Base-by-base conservation (phyloP, 1,140 invertebrate genomes). In the Drosophila tsacasi region DNA sequence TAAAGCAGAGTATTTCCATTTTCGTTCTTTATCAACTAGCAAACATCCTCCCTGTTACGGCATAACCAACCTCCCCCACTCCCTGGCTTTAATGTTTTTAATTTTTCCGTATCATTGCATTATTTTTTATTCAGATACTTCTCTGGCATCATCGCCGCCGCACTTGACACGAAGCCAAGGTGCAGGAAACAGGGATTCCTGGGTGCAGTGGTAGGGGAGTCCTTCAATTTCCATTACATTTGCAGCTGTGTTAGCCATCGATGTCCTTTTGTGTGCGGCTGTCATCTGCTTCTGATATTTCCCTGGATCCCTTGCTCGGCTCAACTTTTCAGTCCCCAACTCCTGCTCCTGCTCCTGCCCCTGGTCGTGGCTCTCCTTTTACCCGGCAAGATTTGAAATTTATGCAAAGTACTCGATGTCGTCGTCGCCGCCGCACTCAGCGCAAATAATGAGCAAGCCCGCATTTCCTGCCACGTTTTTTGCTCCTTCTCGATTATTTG, bases 41-140 rank as follows among this genome's bases (percentile, higher is more conserved):
- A 27, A 17, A 47, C 15, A 12, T 23, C n/a, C 73, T 61, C 37
- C 61, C 49, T 72, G 37, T 30, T 39, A 50, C 23, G n/a, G 32
- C 67, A 46, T 58, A 64, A 47, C 30, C 40, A 39, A 37, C 27
- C 25, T 32, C 46, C 40, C 42, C 60, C 55, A 40, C 58, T 50
- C 54, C 37, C 23, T 30, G 35, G 12, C 17, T 54, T 58, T 79
- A 90, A 90, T 90, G 85, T 85, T 90, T 90, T 90, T 90, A 90
- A 90, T 90, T 90, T 89, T 90, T 90, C 85, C 85, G 85, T 90
- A 90, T 90, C 85, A 90, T 90, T 90, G 85, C 85, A 90, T 90
- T 89, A 68, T 80, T 83, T 72, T 65, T 62, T 76, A 62, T 65
- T 83, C 66, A 73, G 69, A 73, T 73, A 73, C 64, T 79, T 73